Conservation (phyloP, 2,113 vertebrate species). For the Oncorhynchus nerka region DNA sequence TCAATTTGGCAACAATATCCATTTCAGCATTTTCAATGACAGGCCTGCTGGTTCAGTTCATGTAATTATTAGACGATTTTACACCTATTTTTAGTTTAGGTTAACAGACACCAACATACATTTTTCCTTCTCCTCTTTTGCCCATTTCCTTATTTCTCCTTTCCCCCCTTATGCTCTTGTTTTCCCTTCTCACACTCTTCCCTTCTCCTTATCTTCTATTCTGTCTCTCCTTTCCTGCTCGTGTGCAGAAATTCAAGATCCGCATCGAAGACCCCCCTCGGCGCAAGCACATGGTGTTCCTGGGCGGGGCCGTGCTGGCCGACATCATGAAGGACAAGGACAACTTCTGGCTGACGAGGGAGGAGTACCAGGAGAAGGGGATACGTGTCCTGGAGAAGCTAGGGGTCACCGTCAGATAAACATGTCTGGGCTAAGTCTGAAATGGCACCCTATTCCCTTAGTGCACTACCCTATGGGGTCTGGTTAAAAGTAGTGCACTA, state of each 20-base stretch:
- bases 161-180: neutral
- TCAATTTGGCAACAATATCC: neutral
- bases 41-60: neutral
- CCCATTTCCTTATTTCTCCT: too few species aligned
- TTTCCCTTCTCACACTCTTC: neutral
- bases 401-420: conserved; percentile 94
- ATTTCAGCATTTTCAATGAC: neutral
- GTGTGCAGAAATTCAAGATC: conserved; percentile 89
- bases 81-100: neutral
- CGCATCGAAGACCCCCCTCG: conserved; percentile 92
- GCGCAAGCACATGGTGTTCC: conserved; percentile 94
- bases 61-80: conserved; percentile 19
- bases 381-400: conserved; percentile 91
- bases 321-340: conserved; percentile 99
- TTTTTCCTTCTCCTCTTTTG: neutral
- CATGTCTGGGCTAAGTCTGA: conserved; percentile 30
- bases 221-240: neutral
- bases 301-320: conserved; percentile 87
- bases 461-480: neutral
- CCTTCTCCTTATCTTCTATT: neutral
- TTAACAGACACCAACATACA: neutral
- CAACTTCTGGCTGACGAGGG: conserved; percentile 94
- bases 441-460: conserved; percentile 9
- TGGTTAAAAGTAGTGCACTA: too few species aligned
- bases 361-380: conserved; percentile 92